Conservation (phyloP, 2,888 invertebrate genomes). For the Aradus depressus region DNA sequence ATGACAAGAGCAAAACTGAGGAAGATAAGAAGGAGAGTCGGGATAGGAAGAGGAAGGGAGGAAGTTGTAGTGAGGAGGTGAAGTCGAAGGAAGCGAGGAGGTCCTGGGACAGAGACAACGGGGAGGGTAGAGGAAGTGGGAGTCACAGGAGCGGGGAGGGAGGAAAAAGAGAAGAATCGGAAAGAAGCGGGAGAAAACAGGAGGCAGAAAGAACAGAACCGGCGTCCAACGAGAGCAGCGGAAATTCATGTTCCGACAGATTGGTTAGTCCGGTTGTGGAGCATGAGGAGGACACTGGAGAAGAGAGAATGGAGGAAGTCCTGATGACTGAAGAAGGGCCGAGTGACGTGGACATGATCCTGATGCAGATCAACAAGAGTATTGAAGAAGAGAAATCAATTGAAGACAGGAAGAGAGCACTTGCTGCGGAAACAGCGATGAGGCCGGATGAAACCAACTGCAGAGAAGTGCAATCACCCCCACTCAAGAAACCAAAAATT, state of each 20-base stretch:
- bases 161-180: not conserved
- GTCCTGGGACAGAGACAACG: slow-evolving; percentile 69
- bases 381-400: slow-evolving; percentile 16
- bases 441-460: too few relatives aligned
- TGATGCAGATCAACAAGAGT: slow-evolving; percentile 22
- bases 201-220: not conserved
- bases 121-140: slow-evolving; percentile 43
- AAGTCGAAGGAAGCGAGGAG: slow-evolving; percentile 53
- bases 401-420: not conserved
- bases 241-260: not conserved
- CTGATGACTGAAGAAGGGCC: slow-evolving; percentile 8
- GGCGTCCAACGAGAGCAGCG: slow-evolving; percentile 2
- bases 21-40: slow-evolving; percentile 15
- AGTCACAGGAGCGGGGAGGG: slow-evolving; percentile 18
- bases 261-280: not conserved
- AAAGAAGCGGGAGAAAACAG: not conserved
- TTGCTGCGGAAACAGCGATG: not conserved
- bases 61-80: slow-evolving; percentile 22
- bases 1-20: slow-evolving; percentile 36
- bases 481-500: slow-evolving; percentile 52
- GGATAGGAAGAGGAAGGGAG: slow-evolving; percentile 22
- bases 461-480: too few relatives aligned
- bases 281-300: not conserved
- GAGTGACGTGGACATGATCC: slow-evolving; percentile 17
- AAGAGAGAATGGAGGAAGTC: not conserved